Conservation (phyloP, 2,888 invertebrate species). For the Cremastinae sp. region DNA sequence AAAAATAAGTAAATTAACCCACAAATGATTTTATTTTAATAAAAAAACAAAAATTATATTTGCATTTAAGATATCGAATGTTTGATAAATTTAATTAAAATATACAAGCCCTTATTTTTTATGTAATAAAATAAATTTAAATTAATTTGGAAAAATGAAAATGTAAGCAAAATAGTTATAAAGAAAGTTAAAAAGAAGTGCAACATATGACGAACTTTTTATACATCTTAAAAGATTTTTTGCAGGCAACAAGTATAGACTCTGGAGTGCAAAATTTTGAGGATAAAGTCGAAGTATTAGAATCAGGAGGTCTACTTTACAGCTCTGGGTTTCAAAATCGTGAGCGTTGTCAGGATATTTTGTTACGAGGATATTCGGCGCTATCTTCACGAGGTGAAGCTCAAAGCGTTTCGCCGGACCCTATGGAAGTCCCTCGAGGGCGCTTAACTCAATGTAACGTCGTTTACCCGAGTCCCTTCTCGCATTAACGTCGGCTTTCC, state of each 20-base stretch:
- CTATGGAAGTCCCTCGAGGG: slow-evolving; percentile 43
- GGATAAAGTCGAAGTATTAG: neutral
- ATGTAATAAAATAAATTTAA: too few species aligned
- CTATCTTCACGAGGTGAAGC: slow-evolving; percentile 52
- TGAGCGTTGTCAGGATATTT: slow-evolving; percentile 46
- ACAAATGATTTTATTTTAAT: too few species aligned
- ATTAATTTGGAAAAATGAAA: too few species aligned
- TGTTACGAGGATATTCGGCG: slow-evolving; percentile 52
- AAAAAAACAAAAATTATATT: too few species aligned
- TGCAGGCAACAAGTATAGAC: neutral
- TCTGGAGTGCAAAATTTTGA: neutral
- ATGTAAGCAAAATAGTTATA: too few species aligned
- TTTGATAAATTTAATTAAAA: too few species aligned
- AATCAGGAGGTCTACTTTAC: neutral
- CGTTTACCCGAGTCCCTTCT: neutral
- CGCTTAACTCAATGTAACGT: slow-evolving; percentile 43
- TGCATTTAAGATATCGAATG: too few species aligned
- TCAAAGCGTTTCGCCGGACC: slow-evolving; percentile 20
- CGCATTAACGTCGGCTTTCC: neutral
- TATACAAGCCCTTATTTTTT: too few species aligned
- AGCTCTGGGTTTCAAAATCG: slow-evolving; percentile 4
- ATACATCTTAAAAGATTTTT: slow-evolving; percentile 10
- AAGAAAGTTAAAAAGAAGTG: too few species aligned
- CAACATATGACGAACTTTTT: too few species aligned
- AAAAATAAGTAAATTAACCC: too few species aligned